Evolutionary conservation across 2,888 invertebrate species (phyloP).

Genomic region (Ametastegia equiseti): DNA sequence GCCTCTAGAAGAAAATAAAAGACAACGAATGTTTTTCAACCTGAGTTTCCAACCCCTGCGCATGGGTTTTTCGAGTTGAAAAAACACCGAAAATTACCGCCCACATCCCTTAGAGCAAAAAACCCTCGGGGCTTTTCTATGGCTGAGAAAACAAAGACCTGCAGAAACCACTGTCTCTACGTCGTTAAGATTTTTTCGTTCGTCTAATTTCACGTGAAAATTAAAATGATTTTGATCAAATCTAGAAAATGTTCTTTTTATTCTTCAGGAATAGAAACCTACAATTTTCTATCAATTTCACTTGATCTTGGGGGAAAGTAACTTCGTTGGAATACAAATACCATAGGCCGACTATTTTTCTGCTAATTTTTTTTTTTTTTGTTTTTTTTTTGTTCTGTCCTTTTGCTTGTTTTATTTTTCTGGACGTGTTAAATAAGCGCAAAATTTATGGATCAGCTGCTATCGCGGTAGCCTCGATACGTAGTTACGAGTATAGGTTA

Average conservation of each 20-base stretch:
- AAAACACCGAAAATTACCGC: neutral
- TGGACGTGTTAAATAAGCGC: neutral
- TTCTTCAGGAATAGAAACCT: neutral
- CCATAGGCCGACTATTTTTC: neutral
- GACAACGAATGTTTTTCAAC: neutral
- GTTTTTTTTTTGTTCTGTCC: too few relatives aligned
- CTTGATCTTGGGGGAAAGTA: neutral
- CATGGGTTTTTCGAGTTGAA: neutral
- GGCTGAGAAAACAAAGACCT: neutral
- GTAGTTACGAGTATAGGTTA: neutral
- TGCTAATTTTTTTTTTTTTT: too few relatives aligned
- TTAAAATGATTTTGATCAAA: too few relatives aligned
- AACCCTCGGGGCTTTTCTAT: neutral
- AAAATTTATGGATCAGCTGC: conserved; percentile 14
- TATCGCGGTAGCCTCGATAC: conserved; percentile 3
- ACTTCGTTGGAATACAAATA: neutral
- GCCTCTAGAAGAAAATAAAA: neutral
- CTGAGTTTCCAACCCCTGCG: neutral
- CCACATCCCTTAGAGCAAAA: neutral
- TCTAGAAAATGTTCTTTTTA: too few relatives aligned
- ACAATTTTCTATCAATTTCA: neutral
- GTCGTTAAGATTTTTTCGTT: neutral
- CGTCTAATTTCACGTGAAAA: neutral
- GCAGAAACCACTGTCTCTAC: neutral
- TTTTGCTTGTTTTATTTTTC: too few relatives aligned